These are phyloP conservation scores for Chymomyza procnemis DNA, from an alignment of 2,888 invertebrate species.

Conservation along the genomic window DNA sequence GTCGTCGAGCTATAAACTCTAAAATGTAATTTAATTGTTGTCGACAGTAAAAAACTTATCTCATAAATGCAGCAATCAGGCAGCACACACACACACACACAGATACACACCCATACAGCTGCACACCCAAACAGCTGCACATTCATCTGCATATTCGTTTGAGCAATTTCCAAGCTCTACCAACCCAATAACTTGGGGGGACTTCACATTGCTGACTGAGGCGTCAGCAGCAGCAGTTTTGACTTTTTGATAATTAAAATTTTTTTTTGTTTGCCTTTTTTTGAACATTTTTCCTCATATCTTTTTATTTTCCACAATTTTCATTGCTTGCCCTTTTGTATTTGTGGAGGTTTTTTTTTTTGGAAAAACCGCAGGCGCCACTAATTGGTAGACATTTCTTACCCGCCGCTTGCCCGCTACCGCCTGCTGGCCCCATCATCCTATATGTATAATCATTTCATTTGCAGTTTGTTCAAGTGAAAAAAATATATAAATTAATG, in stretches of 20 bases:
- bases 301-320: background rate
- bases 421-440: too few species aligned
- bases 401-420: conserved; percentile 3
- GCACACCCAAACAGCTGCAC: too few species aligned
- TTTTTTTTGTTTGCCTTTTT: conserved; percentile 6
- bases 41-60: conserved; percentile 56
- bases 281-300: background rate
- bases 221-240: conserved; percentile 1
- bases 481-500: conserved; percentile 32
- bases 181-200: too few species aligned
- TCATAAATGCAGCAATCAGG: conserved; percentile 61
- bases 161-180: background rate
- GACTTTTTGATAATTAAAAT: conserved; percentile 40
- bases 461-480: conserved; percentile 34
- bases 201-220: conserved; percentile 3
- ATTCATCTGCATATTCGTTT: conserved; percentile 9
- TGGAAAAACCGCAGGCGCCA: conserved; percentile 21
- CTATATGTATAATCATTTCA: conserved; percentile 31
- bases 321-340: conserved; percentile 8
- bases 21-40: conserved; percentile 68
- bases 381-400: conserved; percentile 52
- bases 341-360: conserved; percentile 13
- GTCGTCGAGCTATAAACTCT: conserved; percentile 50
- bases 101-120: background rate
- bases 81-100: conserved; percentile 20